A percentile compares a stretch with the other conserved stretches of the same genome.
These are phyloP conservation scores for Hyla sarda DNA, from an alignment of 2,113 vertebrate genomes.

Conservation along the genomic window DNA sequence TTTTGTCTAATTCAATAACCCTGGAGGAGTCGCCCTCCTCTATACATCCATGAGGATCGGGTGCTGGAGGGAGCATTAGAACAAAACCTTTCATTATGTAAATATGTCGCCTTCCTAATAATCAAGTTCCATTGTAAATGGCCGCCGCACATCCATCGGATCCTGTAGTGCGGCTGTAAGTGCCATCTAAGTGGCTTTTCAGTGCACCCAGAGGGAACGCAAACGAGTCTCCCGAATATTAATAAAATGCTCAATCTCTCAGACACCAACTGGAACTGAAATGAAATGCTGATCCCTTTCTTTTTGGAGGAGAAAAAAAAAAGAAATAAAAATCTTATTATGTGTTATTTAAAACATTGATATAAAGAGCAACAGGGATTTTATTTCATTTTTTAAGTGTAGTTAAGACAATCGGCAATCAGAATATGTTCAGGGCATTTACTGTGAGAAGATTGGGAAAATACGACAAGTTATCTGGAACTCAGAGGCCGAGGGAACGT, in stretches of 20 bases:
- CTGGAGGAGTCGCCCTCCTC: no score
- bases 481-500: not conserved
- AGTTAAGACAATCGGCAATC: constrained; percentile 85
- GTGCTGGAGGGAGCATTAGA: constrained; percentile 80
- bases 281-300: constrained; percentile 83
- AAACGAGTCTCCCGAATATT: constrained; percentile 86
- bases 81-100: constrained; percentile 88
- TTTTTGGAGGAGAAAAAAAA: constrained; percentile 78
- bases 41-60: no score
- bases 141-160: constrained; percentile 86
- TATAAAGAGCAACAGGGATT: constrained; percentile 78
- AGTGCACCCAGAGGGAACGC: constrained; percentile 86
- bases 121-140: constrained; percentile 90
- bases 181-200: constrained; percentile 88
- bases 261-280: constrained; percentile 84
- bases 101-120: constrained; percentile 88
- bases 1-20: no score
- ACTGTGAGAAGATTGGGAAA: constrained; percentile 74
- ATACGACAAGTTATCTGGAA: not conserved
- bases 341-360: constrained; percentile 88
- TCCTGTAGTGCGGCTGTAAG: constrained; percentile 87
- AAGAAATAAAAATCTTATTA: no score
- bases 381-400: constrained; percentile 82
- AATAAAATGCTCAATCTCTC: constrained; percentile 85
- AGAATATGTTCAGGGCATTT: constrained; percentile 79